Evolutionary conservation across 1,140 invertebrate species (phyloP), one percentile per base, ranked within the genome.

Genomic region (Euschistus heros): DNA sequence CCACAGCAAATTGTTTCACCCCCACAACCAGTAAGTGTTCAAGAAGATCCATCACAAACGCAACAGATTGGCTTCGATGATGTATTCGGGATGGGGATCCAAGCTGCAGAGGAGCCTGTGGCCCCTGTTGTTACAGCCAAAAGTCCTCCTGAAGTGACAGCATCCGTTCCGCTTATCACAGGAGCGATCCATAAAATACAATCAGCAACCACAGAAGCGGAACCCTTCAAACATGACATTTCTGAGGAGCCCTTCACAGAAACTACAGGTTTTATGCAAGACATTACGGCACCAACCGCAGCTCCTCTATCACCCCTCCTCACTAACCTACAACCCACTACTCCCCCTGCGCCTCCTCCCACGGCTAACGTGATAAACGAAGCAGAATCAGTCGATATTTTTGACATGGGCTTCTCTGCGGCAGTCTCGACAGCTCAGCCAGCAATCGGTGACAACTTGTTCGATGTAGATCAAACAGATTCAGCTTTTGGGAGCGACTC

Each of bases 1-100:
- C 62, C 57, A 24, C 69, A 71, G 55, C 69, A 72, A 20, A 70
- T 69, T 66, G 68, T 73, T 50, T 67, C 73, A 30, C 73, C 74
- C 20, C 73, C 74, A 0, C 73, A 73, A 66, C 2, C 57, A 20
- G 17, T 13, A 62, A 46, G 10, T 55, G 44, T 50, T 26, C 24
- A 44, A 26, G 24, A 24, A 20, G 46, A 26, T 44, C 22, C 18
- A 54, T 47, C 50, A 54, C 22, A 24, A 27, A 44, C 54, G 2
- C 24, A 60, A 46, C 37, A 33, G 10, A n/a, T 22, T 27, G 63
- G 30, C 5, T 67, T 67, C 54, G 47, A 42, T 26, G 65, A 66
- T 52, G 65, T 61, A 2, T 66, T 66, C 30, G 60, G 63, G 8
- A 47, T 18, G 14, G 20, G 17, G 2, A 60, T 26, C 6, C 52